Evolutionary conservation across 1,140 invertebrate species (phyloP).

Genomic region (Calephelis virginiensis): DNA sequence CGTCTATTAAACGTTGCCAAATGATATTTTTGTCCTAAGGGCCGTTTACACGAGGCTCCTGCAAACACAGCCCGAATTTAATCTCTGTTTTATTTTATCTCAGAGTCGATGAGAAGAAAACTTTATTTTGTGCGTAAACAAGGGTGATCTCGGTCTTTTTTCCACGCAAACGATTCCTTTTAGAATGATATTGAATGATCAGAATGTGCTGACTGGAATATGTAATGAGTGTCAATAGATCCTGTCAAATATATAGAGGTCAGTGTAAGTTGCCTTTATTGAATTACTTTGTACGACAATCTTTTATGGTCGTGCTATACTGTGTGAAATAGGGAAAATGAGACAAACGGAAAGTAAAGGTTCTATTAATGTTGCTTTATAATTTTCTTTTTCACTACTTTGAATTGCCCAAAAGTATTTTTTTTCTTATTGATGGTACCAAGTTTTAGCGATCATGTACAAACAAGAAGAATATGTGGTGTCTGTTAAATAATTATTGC

Average conservation of each 20-base stretch:
- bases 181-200: slow-evolving; percentile 64
- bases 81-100: slow-evolving; percentile 69
- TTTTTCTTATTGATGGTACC: too few relatives aligned
- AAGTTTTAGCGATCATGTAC: too few relatives aligned
- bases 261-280: background rate
- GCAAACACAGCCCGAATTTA: slow-evolving; percentile 68
- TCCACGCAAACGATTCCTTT: slow-evolving; percentile 53
- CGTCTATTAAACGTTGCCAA: slow-evolving; percentile 67
- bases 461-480: too few relatives aligned
- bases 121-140: slow-evolving; percentile 75
- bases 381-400: too few relatives aligned
- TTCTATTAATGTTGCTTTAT: too few relatives aligned
- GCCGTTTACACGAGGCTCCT: slow-evolving; percentile 56
- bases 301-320: background rate
- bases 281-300: background rate
- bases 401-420: too few relatives aligned
- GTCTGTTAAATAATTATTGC: too few relatives aligned
- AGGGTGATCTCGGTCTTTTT: slow-evolving; percentile 65
- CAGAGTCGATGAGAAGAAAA: slow-evolving; percentile 67
- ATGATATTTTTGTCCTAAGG: slow-evolving; percentile 70
- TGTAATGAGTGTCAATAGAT: slow-evolving; percentile 42
- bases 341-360: too few relatives aligned
- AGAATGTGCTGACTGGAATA: slow-evolving; percentile 60
- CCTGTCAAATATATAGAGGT: slow-evolving; percentile 15
- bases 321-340: too few relatives aligned